Conservation (phyloP, 1,140 invertebrate genomes). For the Tetraneura akinire region DNA sequence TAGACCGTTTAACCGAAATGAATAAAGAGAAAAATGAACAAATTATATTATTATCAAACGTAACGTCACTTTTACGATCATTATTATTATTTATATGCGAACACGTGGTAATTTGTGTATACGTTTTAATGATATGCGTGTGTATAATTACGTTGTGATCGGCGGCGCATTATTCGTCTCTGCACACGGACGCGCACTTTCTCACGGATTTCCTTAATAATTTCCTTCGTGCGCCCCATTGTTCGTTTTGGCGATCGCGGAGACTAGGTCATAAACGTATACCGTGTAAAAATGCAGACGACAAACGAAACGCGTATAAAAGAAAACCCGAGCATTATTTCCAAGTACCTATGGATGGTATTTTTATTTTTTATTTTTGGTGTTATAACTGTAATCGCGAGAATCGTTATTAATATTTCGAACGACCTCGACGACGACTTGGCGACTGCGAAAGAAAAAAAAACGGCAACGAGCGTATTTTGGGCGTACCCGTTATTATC, state of each 20-base stretch:
- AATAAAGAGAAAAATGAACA: background rate
- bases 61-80: background rate
- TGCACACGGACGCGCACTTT: conserved; percentile 8
- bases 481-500: no score
- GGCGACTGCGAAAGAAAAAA: background rate
- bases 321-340: background rate
- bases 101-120: background rate
- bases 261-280: conserved; percentile 8
- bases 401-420: background rate
- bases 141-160: background rate
- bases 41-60: background rate
- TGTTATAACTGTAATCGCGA: background rate
- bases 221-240: conserved; percentile 12
- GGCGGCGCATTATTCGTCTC: background rate
- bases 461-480: background rate
- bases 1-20: no score
- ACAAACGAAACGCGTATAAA: background rate
- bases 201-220: conserved; percentile 20
- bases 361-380: background rate
- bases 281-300: background rate
- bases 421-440: background rate
- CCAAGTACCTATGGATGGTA: background rate
- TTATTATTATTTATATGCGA: background rate
- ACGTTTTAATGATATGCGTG: background rate
- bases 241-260: background rate